Evolutionary conservation across 1,140 invertebrate species (phyloP), one percentile per base, ranked within the genome.

Genomic region (Drosophila eugracilis): DNA sequence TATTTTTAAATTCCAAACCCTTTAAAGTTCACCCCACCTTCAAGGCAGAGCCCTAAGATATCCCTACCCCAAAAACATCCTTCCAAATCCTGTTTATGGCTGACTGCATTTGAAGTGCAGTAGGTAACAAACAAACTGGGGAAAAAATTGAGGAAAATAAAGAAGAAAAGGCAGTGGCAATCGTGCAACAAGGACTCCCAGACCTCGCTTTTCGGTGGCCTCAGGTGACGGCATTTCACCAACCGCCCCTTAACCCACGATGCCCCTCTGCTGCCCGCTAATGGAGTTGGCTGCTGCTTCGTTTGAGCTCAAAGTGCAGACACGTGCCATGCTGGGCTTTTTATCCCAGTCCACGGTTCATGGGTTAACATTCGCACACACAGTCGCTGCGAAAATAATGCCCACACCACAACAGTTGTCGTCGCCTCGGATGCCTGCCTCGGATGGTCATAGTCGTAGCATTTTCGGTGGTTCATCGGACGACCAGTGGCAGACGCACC

Each of bases 301-400:
- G 71, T 85, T 84, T 78, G 75, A 62, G 73, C 50, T 77, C 74
- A 88, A 86, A 88, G 83, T 86, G 83, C 83, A 78, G 83, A 83
- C 83, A 86, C 83, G 83, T 86, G 83, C 83, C 83, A 22, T 19
- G 67, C 58, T 52, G 32, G 50, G 48, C 39, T 19, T 50, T 37
- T 30, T 45, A 7, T 17, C 37, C 34, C 66, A 32, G 15, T 12
- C 48, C 70, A 21, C 26, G 67, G 22, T 9, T 52, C 34, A 50
- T 72, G 69, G 54, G 32, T 22, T 34, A 70, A 62, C 41, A 50
- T 41, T 74, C 36, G 65, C 54, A 86, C 81, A 86, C 54, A 86
- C 81, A 86, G 58, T 86, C 41, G 55, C 58, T 65, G 54, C 58
- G 44, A 73, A 59, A 74, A 86, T 80, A 70, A 76, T 80, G 76